phyloP scores from a whole-genome alignment of 2,797 vertebrate genomes.

The Crax fasciolata region DNA sequence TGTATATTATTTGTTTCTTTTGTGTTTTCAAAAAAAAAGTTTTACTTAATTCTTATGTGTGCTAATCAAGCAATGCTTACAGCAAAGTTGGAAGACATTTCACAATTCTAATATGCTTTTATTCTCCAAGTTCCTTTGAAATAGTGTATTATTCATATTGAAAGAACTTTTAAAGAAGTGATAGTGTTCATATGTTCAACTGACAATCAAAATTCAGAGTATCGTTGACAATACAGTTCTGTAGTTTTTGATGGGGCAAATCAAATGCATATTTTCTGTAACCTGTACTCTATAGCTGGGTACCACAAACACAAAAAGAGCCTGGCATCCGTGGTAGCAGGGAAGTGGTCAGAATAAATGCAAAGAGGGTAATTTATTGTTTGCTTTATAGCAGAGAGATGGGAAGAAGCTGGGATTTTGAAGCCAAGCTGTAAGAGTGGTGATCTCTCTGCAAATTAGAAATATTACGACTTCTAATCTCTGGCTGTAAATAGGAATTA shows the following conservation, averaged over 20 bases:
- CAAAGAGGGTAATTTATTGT: background rate
- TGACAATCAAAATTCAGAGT: background rate
- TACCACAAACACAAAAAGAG: background rate
- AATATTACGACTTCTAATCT: slow-evolving; percentile 33
- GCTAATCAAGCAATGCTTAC: background rate
- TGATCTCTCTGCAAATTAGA: slow-evolving; percentile 28
- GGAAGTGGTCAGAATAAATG: background rate
- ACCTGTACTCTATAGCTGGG: background rate
- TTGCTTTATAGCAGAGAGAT: background rate
- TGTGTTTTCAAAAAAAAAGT: background rate
- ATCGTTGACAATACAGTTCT: background rate
- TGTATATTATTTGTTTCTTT: background rate
- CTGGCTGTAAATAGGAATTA: slow-evolving; percentile 35
- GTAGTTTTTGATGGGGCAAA: background rate
- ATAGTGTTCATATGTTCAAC: background rate
- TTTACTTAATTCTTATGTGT: background rate
- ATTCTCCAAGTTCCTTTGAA: background rate
- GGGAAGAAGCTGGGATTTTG: background rate
- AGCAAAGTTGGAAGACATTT: background rate
- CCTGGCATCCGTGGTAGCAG: background rate
- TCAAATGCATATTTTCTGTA: background rate
- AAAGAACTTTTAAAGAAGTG: background rate
- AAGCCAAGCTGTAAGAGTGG: background rate
- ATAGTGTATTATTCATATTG: background rate
- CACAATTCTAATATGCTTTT: background rate